Evolutionary conservation across 2,797 vertebrate genomes (phyloP), one percentile per base, ranked within the genome.

Genomic region (Tenualosa ilisha): DNA sequence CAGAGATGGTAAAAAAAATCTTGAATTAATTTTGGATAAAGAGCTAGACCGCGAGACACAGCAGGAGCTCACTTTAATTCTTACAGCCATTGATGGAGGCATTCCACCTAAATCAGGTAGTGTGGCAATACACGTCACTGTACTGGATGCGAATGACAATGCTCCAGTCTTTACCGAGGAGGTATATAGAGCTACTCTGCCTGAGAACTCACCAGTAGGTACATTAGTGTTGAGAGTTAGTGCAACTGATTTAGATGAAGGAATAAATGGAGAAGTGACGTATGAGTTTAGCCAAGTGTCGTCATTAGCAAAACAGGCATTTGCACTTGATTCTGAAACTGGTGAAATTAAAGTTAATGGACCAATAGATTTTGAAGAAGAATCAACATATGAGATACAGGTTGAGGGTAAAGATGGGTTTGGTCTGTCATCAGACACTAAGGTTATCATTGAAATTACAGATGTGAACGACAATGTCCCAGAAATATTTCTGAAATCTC

Each of bases 91-190:
- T 83, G 93, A 93, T 84, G 91, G 90, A 13, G 94, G 92, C 1
- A 84, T 89, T 46, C 92, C 94, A 24, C 83, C 88, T 6, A 89
- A 3, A n/a, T 91, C 90, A 11, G 86, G 90, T 6, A 92, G 82
- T 53, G 31, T 90, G 53, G 7, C 59, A 37, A 86, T 95, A 75
- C 86, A 85, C 0, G 87, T 95, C 20, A 84, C 87, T 84, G 90
- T 94, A 22, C 7, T 90, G 17, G 93, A 94, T 88, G 89, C 83
- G 4, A 94, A 93, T 85, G 93, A 94, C 85, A 93, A 94, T 63
- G 40, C 94, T 93, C 86, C 22, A 12, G 50, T 51, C 7, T 51
- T 51, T 51, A 51, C 50, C 11, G 50, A 51, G 50, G 7, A 51
- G 50, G 84, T 90, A 3, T 94, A 93, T 85, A 83, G 17, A 24